A percentile compares a stretch with the other conserved stretches of the same genome.
These are phyloP conservation scores for Pollachius pollachius DNA, from an alignment of 2,113 vertebrate genomes.

Conservation along the genomic window DNA sequence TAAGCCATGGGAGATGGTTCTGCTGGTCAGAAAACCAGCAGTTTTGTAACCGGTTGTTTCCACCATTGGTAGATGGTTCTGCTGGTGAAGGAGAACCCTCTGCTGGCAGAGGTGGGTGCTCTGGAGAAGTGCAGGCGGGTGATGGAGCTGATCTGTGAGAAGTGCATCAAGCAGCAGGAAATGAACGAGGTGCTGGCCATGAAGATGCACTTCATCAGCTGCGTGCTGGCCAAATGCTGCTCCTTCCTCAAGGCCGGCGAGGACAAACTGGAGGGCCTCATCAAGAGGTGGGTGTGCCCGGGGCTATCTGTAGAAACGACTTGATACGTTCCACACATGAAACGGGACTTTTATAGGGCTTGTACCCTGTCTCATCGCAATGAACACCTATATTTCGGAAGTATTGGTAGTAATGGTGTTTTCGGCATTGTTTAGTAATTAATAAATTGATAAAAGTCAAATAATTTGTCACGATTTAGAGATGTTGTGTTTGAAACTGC, in stretches of 20 bases:
- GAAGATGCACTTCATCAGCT: conserved; percentile 98
- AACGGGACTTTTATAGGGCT: too few relatives aligned
- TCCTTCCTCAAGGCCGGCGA: conserved; percentile 85
- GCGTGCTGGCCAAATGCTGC: conserved; percentile 88
- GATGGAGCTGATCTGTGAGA: conserved; percentile 95
- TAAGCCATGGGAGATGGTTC: conserved; percentile 80
- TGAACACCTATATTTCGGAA: too few relatives aligned
- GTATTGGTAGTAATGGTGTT: too few relatives aligned
- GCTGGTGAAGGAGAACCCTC: conserved; percentile 86
- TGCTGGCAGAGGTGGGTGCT: conserved; percentile 82
- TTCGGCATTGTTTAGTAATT: too few relatives aligned
- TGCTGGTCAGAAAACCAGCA: conserved; percentile 58
- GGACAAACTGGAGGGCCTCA: conserved; percentile 86
- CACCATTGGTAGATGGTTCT: not conserved
- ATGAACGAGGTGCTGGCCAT: conserved; percentile 98
- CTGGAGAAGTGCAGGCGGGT: conserved; percentile 87
- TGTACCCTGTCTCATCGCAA: too few relatives aligned
- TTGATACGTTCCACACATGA: too few relatives aligned
- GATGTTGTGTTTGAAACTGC: too few relatives aligned
- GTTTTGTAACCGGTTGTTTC: not conserved
- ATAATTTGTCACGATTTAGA: too few relatives aligned
- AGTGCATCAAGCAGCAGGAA: conserved; percentile 95
- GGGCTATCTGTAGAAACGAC: not conserved
- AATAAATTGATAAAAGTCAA: too few relatives aligned
- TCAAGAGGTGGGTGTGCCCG: conserved; percentile 79